Evolutionary conservation across 2,888 invertebrate genomes (phyloP).

Genomic region (Beris morrisii): DNA sequence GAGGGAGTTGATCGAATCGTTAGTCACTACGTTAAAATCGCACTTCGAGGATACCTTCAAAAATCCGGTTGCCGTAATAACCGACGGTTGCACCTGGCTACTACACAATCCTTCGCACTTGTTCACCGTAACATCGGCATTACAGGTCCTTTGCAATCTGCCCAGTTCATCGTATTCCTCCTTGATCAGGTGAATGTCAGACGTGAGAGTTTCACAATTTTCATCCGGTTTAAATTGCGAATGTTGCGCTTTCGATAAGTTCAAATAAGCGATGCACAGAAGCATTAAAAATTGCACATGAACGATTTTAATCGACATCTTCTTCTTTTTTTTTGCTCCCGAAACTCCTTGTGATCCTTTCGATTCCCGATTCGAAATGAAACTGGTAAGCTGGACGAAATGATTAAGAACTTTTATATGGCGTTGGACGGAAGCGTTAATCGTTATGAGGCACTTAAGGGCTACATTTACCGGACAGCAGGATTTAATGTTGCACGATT

Average conservation of each 20-base stretch:
- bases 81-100: constrained; percentile 90
- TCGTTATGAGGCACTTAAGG: constrained; percentile 18
- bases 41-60: constrained; percentile 60
- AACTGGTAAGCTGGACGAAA: constrained; percentile 15
- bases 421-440: background rate
- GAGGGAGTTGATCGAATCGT: too few species aligned
- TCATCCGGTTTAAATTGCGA: constrained; percentile 61
- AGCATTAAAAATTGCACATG: background rate
- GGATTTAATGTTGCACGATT: constrained; percentile 6
- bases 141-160: constrained; percentile 81
- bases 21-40: background rate
- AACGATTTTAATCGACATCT: background rate
- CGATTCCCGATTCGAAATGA: constrained; percentile 12
- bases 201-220: constrained; percentile 82
- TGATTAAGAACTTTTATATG: constrained; percentile 17
- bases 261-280: background rate
- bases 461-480: constrained; percentile 30
- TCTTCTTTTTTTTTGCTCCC: too few species aligned
- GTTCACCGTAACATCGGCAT: constrained; percentile 85
- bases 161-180: constrained; percentile 89
- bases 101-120: constrained; percentile 93
- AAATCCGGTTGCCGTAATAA: constrained; percentile 85
- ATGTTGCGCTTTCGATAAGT: constrained; percentile 16
- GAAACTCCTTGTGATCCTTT: too few species aligned
- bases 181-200: constrained; percentile 86